phyloP scores from a whole-genome alignment of 92 coral and sea anemone species.

The Palythoa caribaeorum region DNA sequence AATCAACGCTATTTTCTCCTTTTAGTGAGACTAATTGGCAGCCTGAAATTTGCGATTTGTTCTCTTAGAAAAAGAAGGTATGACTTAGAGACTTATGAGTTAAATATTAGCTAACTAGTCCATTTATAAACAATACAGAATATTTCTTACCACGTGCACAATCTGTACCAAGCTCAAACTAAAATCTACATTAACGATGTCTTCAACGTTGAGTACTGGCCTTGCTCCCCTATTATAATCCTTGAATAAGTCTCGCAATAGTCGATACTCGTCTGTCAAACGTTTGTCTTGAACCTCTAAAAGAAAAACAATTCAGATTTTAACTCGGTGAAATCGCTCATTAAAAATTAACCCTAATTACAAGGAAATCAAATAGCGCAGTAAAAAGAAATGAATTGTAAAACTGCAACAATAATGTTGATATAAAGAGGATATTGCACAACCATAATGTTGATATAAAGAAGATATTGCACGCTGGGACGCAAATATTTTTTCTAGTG shows the following conservation, averaged over 20 bases:
- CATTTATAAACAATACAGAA: neutral
- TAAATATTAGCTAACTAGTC: too few relatives aligned
- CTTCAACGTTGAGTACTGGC: slow-evolving; percentile 70
- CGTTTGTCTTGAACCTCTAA: neutral
- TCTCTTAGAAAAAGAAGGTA: too few relatives aligned
- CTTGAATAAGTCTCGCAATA: slow-evolving; percentile 68
- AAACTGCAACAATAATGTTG: too few relatives aligned
- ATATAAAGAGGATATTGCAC: too few relatives aligned
- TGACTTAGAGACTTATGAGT: too few relatives aligned
- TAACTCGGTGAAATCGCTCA: neutral
- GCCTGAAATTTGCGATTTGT: too few relatives aligned
- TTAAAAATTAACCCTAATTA: too few relatives aligned
- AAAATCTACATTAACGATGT: slow-evolving; percentile 78
- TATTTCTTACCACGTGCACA: slow-evolving; percentile 77
- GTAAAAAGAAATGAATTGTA: neutral
- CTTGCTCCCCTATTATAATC: slow-evolving; percentile 85
- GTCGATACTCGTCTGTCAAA: slow-evolving; percentile 73
- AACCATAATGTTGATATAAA: too few relatives aligned
- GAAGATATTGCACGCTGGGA: too few relatives aligned
- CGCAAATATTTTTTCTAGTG: too few relatives aligned
- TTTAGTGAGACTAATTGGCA: too few relatives aligned
- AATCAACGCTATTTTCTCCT: too few relatives aligned
- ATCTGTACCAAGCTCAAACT: slow-evolving; percentile 80
- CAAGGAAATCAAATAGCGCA: neutral
- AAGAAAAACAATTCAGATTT: neutral